phyloP scores from a whole-genome alignment of 2,113 vertebrate species.

The Polypterus senegalus region DNA sequence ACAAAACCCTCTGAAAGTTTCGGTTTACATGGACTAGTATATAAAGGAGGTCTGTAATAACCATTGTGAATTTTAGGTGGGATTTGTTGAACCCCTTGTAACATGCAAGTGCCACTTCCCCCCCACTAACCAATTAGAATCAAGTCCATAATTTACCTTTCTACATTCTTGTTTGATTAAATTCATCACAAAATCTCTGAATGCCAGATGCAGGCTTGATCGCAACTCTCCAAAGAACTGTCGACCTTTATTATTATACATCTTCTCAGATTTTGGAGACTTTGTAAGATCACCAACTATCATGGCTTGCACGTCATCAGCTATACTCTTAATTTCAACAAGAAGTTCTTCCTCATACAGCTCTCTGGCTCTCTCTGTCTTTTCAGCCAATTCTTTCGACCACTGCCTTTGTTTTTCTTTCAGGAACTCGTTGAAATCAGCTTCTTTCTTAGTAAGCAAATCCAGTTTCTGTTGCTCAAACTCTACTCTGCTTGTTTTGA shows the following conservation, averaged over 20 bases:
- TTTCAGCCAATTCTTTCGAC: constrained; percentile 44
- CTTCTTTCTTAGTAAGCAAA: constrained; percentile 58
- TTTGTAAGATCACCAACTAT: constrained; percentile 22
- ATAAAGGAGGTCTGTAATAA: background rate
- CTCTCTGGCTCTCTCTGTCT: constrained; percentile 29
- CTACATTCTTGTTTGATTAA: constrained; percentile 47
- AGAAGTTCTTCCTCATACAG: constrained; percentile 48
- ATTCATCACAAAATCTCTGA: constrained; percentile 38
- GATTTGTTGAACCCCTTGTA: background rate
- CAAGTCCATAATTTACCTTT: constrained; percentile 45
- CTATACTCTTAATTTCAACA: constrained; percentile 41
- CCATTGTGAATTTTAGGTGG: background rate
- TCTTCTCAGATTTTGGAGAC: constrained; percentile 21
- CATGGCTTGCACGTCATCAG: constrained; percentile 50
- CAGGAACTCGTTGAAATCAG: constrained; percentile 50
- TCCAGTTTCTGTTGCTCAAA: constrained; percentile 54
- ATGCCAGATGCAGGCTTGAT: constrained; percentile 44
- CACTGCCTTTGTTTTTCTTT: constrained; percentile 56
- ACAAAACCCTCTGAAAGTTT: background rate
- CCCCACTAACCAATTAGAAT: too few relatives aligned
- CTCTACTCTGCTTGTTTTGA: constrained; percentile 54
- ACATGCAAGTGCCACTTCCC: too few relatives aligned
- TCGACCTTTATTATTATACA: constrained; percentile 19
- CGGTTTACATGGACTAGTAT: background rate
- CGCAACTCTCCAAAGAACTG: constrained; percentile 41